phyloP scores from a whole-genome alignment of 2,113 vertebrate species.

The Macrotus californicus region DNA sequence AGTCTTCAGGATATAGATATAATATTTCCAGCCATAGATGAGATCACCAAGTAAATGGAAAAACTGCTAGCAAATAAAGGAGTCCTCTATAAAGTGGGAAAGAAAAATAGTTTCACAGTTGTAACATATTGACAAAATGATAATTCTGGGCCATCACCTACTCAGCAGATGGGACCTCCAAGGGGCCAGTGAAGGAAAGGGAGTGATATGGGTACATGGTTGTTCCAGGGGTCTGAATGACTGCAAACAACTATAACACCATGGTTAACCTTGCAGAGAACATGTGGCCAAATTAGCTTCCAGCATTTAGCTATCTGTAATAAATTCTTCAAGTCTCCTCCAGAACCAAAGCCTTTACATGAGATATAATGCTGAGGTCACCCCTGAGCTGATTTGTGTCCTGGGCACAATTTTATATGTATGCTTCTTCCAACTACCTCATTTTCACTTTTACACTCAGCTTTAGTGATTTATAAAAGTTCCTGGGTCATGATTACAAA shows the following conservation, averaged over 20 bases:
- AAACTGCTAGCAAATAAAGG: neutral
- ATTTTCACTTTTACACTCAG: neutral
- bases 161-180: neutral
- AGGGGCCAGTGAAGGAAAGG: neutral
- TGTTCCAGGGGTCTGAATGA: neutral
- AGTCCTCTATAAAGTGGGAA: neutral
- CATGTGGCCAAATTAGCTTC: neutral
- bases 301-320: neutral
- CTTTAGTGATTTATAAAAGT: neutral
- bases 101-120: neutral
- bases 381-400: neutral
- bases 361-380: constrained; percentile 17
- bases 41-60: neutral
- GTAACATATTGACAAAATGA: neutral
- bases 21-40: neutral
- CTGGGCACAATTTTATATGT: constrained; percentile 25
- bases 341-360: neutral
- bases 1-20: neutral
- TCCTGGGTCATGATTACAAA: neutral
- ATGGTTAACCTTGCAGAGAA: neutral
- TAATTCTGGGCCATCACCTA: neutral
- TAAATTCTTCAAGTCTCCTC: constrained; percentile 28
- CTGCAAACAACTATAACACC: neutral
- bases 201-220: neutral
- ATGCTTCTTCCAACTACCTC: neutral